Evolutionary conservation across 2,113 vertebrate species (phyloP).

Genomic region (Xenopus borealis): DNA sequence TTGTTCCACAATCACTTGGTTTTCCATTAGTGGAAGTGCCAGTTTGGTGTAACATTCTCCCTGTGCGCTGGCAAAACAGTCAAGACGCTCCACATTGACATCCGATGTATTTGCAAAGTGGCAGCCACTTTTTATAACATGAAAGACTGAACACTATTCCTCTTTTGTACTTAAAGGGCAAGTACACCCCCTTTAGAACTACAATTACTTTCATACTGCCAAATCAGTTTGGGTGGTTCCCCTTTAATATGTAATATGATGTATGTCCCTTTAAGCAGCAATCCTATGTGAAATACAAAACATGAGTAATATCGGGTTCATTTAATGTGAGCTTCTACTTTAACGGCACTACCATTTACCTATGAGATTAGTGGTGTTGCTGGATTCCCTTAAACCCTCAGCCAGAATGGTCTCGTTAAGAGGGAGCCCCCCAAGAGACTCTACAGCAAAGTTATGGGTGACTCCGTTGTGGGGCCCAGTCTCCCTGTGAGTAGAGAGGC

Average conservation of each 20-base stretch:
- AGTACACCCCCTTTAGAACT: background rate
- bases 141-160: background rate
- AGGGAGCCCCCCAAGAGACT: slow-evolving; percentile 81
- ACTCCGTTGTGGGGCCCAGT: slow-evolving; percentile 86
- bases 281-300: slow-evolving; percentile 62
- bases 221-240: no score
- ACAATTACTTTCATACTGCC: no score
- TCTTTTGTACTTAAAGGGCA: background rate
- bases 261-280: no score
- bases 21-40: slow-evolving; percentile 87
- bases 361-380: slow-evolving; percentile 84
- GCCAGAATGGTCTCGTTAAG: slow-evolving; percentile 87
- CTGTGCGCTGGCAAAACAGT: background rate
- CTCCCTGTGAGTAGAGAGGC: slow-evolving; percentile 89
- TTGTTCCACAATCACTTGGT: slow-evolving; percentile 79
- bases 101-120: no score
- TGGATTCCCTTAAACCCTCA: slow-evolving; percentile 71
- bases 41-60: slow-evolving; percentile 70
- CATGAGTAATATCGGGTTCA: background rate
- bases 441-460: slow-evolving; percentile 85
- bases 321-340: background rate
- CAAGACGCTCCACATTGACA: background rate
- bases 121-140: no score
- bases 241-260: no score
- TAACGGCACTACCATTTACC: slow-evolving; percentile 55